Evolutionary conservation across 1,140 invertebrate species (phyloP), one percentile per base, ranked within the genome.

Genomic region (Whitmania pigra): DNA sequence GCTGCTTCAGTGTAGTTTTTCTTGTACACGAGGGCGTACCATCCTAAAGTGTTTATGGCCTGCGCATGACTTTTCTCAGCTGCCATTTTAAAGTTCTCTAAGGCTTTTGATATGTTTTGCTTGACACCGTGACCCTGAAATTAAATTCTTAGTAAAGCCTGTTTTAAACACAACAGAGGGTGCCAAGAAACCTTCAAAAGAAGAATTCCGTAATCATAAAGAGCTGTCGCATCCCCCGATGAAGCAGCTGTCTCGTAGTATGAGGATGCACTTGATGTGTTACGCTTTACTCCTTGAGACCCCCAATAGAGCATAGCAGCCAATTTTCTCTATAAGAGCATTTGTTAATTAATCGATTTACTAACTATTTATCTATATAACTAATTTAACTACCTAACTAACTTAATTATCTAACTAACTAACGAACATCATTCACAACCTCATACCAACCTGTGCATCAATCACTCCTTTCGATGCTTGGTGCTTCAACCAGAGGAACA

Each of bases 401-500:
- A n/a, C n/a, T n/a, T n/a, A n/a, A n/a, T n/a, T n/a, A n/a, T n/a
- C n/a, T n/a, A n/a, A n/a, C n/a, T n/a, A n/a, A n/a, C n/a, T n/a
- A n/a, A n/a, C n/a, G n/a, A n/a, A 63, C 9, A 15, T 25, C 11
- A 63, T 20, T 63, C 22, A 63, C 9, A 63, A 17, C 57, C 20
- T 63, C 57, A 5, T 20, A 63, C 22, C 29, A 73, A 81, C 80
- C 78, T 81, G 79, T 0, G 81, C 81, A 7, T 76, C 75, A 9
- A 78, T 67, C 0, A 81, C 79, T 13, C 81, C 81, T 60, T 78
- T 75, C 66, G 78, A 73, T 25, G 81, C 80, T 69, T 81, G 81
- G 66, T 81, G 76, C 74, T 79, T 80, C 17, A 81, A 70, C 81
- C 81, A 82, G 71, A 77, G 73, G 72, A 80, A 82, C 2, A 82